These are phyloP conservation scores for Coreoperca whiteheadi DNA, from an alignment of 2,113 vertebrate genomes.

Conservation along the genomic window DNA sequence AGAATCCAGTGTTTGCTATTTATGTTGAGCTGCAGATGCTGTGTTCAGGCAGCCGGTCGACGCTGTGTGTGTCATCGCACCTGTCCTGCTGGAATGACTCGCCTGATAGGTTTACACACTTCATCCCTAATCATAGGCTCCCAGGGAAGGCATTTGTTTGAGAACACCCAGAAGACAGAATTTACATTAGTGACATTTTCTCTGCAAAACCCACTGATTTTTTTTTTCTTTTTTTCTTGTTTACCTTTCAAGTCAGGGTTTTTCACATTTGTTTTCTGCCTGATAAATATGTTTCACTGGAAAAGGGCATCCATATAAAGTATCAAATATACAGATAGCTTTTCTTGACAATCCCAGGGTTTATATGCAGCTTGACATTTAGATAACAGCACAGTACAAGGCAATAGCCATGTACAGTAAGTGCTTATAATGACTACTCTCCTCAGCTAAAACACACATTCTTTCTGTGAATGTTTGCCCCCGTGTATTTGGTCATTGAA, in stretches of 20 bases:
- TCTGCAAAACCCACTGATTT: slow-evolving; percentile 8
- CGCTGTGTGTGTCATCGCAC: slow-evolving; percentile 37
- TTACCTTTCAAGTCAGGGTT: neutral
- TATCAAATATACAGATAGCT: neutral
- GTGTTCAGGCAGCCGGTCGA: slow-evolving; percentile 45
- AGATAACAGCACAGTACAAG: neutral
- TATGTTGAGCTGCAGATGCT: slow-evolving; percentile 38
- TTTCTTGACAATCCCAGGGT: neutral
- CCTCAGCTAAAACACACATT: slow-evolving; percentile 2
- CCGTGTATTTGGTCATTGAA: neutral
- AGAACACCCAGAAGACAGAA: slow-evolving; percentile 37
- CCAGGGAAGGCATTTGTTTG: slow-evolving; percentile 50
- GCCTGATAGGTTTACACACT: slow-evolving; percentile 31
- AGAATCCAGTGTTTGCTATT: slow-evolving; percentile 58
- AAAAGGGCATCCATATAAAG: neutral
- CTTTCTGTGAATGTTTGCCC: slow-evolving; percentile 19
- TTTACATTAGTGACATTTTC: slow-evolving; percentile 55
- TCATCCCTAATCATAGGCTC: slow-evolving; percentile 42
- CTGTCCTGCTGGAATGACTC: slow-evolving; percentile 1
- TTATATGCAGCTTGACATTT: slow-evolving; percentile 34
- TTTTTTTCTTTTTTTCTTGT: slow-evolving; percentile 42
- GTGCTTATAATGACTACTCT: slow-evolving; percentile 20
- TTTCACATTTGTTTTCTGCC: slow-evolving; percentile 4
- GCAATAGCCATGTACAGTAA: neutral
- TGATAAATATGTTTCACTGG: neutral